Evolutionary conservation across 2,797 vertebrate genomes (phyloP), one percentile per base, ranked within the genome.

Genomic region (Diceros bicornis): DNA sequence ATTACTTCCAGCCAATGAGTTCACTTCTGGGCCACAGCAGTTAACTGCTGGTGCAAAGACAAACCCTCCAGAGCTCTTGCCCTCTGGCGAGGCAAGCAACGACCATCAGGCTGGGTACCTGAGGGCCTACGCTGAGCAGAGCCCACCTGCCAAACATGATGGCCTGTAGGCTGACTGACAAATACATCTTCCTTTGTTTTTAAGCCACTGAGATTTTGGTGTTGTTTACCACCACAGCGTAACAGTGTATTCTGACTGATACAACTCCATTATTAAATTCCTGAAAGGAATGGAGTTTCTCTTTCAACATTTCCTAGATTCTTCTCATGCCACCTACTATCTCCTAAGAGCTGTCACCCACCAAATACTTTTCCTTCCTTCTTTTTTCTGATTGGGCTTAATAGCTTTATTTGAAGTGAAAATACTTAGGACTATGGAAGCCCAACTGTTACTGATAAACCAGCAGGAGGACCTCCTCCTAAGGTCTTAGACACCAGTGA

Each of bases 361-460:
- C 57, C 32, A 44, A 52, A 66, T 6, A 20, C 17, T 66, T 59
- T 62, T 82, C 44, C 57, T 78, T 88, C 79, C 25, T 47, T 34
- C 37, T 50, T 85, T 78, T 91, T 93, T 68, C 83, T 74, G 44
- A 89, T 25, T 77, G 55, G n/a, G 2, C 17, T 74, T 79, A 66
- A 79, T 10, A 68, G 20, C 13, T 95, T 90, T 72, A 66, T 75
- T 82, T 94, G 74, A 86, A 87, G 64, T 66, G 47, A 83, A 84
- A 90, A 86, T 59, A 29, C 23, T 78, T 83, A 25, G 44, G 37
- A 12, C 71, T 37, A 89, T 17, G 91, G 20, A 50, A 74, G 44
- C 29, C 34, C 50, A 41, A 27, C 2, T 23, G 6, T 52, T 74
- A n/a, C 37, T 37, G 72, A 79, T 29, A 55, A 69, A 59, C 32